Evolutionary conservation across 2,113 vertebrate species (phyloP).

Genomic region (Hippocampus comes): DNA sequence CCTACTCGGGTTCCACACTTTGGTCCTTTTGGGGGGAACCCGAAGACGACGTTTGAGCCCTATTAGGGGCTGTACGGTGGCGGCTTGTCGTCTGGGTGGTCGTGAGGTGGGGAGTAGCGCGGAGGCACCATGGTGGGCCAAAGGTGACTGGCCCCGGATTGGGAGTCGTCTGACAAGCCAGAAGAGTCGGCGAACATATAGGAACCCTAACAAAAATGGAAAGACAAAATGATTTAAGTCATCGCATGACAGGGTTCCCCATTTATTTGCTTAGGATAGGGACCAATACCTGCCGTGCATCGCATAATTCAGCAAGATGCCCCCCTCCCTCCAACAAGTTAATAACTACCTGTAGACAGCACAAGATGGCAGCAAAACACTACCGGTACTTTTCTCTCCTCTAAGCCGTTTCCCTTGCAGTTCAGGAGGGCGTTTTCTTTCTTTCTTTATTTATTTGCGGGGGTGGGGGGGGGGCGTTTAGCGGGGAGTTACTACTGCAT

Average conservation of each 20-base stretch:
- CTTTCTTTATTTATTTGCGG: no score
- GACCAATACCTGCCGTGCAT: no score
- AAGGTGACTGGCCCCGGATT: slow-evolving; percentile 88
- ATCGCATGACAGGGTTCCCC: not conserved
- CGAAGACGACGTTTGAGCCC: not conserved
- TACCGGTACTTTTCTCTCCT: no score
- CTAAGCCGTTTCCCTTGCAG: no score
- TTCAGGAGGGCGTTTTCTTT: no score
- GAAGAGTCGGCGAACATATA: slow-evolving; percentile 86
- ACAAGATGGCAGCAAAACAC: no score
- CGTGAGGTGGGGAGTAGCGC: slow-evolving; percentile 91
- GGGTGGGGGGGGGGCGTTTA: no score
- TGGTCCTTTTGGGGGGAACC: not conserved
- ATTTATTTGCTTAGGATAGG: no score
- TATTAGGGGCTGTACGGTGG: slow-evolving; percentile 91
- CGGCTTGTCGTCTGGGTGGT: slow-evolving; percentile 93
- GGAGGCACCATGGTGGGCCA: slow-evolving; percentile 90
- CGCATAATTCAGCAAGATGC: no score
- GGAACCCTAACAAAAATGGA: slow-evolving; percentile 60
- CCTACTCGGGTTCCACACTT: slow-evolving; percentile 5
- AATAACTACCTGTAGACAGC: no score
- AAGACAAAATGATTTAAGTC: not conserved
- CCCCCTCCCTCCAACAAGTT: no score
- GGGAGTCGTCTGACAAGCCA: slow-evolving; percentile 87
- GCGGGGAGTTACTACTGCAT: no score